Percentiles rank a stretch among this genome's conserved stretches.
These are phyloP conservation scores for Chymomyza caudatula DNA, from an alignment of 2,888 invertebrate species.

Conservation along the genomic window DNA sequence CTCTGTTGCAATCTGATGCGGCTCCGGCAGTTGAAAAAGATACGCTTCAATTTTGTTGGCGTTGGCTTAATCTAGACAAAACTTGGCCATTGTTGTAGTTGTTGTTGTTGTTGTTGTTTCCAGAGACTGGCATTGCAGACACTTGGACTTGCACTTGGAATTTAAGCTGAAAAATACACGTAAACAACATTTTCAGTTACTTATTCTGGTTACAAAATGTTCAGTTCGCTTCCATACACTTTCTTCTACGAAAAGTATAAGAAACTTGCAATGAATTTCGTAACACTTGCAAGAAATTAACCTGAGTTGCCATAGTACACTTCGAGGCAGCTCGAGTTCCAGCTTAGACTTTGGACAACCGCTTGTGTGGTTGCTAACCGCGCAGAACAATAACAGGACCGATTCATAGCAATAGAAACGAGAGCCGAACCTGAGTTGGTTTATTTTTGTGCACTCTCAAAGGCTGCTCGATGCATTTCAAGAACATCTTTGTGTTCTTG, in stretches of 20 bases:
- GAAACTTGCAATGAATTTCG: no score
- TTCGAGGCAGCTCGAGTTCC: no score
- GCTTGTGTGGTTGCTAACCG: no score
- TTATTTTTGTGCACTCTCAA: no score
- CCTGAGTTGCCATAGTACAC: no score
- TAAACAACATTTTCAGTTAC: slow-evolving; percentile 46
- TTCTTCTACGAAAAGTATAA: not conserved
- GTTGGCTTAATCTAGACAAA: not conserved
- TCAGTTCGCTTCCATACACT: slow-evolving; percentile 1
- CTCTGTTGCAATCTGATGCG: not conserved
- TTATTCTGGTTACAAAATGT: slow-evolving; percentile 5
- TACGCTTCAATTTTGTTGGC: slow-evolving; percentile 37
- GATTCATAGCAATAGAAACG: no score
- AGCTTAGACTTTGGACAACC: no score
- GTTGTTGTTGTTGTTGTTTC: not conserved
- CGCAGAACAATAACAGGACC: no score
- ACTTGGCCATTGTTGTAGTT: not conserved
- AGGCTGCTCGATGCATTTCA: no score
- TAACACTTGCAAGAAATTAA: no score
- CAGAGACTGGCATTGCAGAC: not conserved
- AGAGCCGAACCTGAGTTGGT: no score
- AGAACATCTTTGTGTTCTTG: no score
- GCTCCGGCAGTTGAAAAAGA: slow-evolving; percentile 19
- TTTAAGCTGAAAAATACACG: slow-evolving; percentile 41
- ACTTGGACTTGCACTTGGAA: slow-evolving; percentile 28